A percentile compares a stretch with the other conserved stretches of the same genome.
Conservation (phyloP, 2,113 vertebrate genomes). For the Indri indri region DNA sequence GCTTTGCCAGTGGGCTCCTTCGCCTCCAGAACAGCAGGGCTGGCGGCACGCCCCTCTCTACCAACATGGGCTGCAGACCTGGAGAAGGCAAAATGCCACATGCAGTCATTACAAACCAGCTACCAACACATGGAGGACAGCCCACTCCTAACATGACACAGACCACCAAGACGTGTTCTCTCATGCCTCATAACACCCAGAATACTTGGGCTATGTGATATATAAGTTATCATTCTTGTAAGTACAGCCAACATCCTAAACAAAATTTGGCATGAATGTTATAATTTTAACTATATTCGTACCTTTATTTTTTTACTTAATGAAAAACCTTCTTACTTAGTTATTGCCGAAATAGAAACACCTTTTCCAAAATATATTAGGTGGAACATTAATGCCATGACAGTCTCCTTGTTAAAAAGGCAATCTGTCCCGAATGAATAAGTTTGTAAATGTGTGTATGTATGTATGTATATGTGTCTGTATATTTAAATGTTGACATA, state of each 20-base stretch:
- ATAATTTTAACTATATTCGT: not conserved
- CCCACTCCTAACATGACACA: not conserved
- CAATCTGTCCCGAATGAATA: not conserved
- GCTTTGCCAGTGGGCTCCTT: not conserved
- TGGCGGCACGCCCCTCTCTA: accelerated
- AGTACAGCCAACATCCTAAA: not conserved
- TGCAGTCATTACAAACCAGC: not conserved
- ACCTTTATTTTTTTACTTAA: not conserved
- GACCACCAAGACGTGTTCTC: no score
- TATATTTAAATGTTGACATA: not conserved
- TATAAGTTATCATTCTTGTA: not conserved
- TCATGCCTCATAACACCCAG: not conserved
- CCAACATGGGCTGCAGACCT: not conserved
- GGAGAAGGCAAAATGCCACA: not conserved
- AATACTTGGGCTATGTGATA: not conserved
- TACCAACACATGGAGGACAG: not conserved
- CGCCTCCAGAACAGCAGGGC: not conserved
- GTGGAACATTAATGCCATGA: not conserved
- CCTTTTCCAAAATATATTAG: not conserved
- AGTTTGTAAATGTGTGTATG: not conserved
- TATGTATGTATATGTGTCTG: no score
- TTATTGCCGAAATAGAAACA: not conserved
- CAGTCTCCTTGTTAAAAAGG: not conserved
- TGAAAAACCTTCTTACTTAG: not conserved
- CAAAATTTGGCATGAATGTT: not conserved